Base-by-base conservation (phyloP, 2,113 vertebrate genomes). In the Ptyas mucosa region DNA sequence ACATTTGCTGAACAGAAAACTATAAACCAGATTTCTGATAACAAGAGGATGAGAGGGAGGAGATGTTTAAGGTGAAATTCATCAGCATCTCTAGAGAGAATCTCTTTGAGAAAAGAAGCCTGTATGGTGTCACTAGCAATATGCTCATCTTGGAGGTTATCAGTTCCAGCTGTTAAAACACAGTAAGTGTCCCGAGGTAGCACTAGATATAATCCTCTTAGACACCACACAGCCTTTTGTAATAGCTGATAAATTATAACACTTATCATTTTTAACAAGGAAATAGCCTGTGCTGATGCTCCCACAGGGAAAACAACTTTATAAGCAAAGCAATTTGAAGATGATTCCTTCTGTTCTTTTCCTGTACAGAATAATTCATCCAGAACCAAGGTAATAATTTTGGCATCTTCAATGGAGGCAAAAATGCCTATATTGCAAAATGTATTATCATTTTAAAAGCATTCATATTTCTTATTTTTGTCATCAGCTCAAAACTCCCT, bases 191-290 rank as follows among this genome's bases (percentile, higher is more conserved):
- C 88, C 94, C 75, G 1, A 91, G 94, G 91, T 39, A 94, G 29
- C 92, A 39, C 12, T 91, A 87, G 89, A 89, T 51, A 69, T 93
- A 90, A 90, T 9, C 49, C 91, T 94, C 85, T 92, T 0, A 93
- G 89, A 91, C 0, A 88, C 90, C 93, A 92, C 89, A 43, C 3
- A 94, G 34, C 81, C 2, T 90, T 55, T 94, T 95, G 88, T 94
- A 96, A 92, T 18, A 53, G 24, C 34, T 91, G 10, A 92, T 94
- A 95, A 95, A 95, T 87, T 85, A 54, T 64, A 24, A 9, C 93
- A 46, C 29, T 90, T 94, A 89, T n/a, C 1, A 90, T 90, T 92
- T 90, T 93, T 91, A 93, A 51, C n/a, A 96, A 23, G 1, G 55
- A 93, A 94, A 8, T 64, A 85, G 58, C 15, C 6, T 64, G 26